Conservation (phyloP, 2,797 vertebrate species). For the Sebastes iracundus region DNA sequence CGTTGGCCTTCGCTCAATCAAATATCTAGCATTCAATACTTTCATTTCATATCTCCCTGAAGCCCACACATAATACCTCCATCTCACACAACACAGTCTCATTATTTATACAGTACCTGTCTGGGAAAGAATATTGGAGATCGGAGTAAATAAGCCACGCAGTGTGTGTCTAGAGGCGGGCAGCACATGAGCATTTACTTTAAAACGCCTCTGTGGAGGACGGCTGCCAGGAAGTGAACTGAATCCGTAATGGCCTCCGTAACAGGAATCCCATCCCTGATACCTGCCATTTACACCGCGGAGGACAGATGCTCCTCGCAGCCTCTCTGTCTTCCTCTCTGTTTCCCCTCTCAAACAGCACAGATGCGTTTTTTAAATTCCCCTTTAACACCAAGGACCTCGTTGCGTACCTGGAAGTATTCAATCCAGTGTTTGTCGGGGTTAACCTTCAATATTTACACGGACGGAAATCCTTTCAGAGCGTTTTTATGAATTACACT, state of each 20-base stretch:
- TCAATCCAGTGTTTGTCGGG: constrained; percentile 19
- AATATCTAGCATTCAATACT: constrained; percentile 58
- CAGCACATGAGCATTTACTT: constrained; percentile 52
- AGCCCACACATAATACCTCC: constrained; percentile 56
- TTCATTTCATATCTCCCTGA: constrained; percentile 59
- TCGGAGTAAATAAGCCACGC: constrained; percentile 48
- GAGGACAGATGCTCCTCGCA: constrained; percentile 20
- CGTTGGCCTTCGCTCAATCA: constrained; percentile 46
- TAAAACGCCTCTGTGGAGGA: constrained; percentile 37
- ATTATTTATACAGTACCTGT: constrained; percentile 67
- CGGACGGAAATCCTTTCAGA: constrained; percentile 8
- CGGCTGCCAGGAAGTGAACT: constrained; percentile 49
- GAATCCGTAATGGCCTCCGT: constrained; percentile 52
- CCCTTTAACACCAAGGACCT: constrained; percentile 21
- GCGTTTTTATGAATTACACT: constrained; percentile 27
- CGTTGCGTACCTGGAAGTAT: constrained; percentile 7
- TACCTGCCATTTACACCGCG: constrained; percentile 53
- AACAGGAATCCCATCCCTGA: constrained; percentile 42
- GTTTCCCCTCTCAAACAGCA: not conserved
- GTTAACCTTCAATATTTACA: constrained; percentile 48
- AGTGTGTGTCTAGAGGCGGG: constrained; percentile 23
- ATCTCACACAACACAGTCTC: constrained; percentile 48
- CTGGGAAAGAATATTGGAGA: constrained; percentile 55
- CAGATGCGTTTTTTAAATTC: constrained; percentile 22
- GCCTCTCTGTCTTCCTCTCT: constrained; percentile 9